Percentiles rank a stretch among this genome's conserved stretches.
phyloP scores from a whole-genome alignment of 1,140 invertebrate genomes.

The Drosophila gunungcola region DNA sequence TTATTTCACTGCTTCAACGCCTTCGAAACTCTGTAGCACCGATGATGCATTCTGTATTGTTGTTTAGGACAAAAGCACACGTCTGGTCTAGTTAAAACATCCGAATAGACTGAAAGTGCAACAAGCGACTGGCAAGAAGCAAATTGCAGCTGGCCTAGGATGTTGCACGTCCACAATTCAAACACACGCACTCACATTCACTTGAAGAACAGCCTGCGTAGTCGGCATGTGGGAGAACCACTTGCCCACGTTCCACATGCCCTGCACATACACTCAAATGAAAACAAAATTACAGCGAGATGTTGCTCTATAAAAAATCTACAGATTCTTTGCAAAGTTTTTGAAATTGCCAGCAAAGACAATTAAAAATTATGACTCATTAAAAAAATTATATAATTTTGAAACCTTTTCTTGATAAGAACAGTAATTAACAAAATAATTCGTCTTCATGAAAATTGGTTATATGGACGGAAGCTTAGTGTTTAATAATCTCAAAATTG shows the following conservation, averaged over 20 bases:
- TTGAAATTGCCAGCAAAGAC: no score
- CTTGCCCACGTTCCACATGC: conserved; percentile 59
- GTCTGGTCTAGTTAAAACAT: conserved; percentile 29
- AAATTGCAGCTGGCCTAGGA: conserved; percentile 26
- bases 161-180: conserved; percentile 28
- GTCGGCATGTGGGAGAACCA: conserved; percentile 72
- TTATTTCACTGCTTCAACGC: conserved; percentile 28
- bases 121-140: conserved; percentile 26
- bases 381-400: no score
- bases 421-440: no score
- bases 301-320: no score
- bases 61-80: conserved; percentile 17
- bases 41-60: conserved; percentile 36
- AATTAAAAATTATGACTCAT: no score
- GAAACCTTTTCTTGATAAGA: no score
- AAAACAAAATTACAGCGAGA: not conserved
- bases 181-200: conserved; percentile 16
- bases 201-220: conserved; percentile 54
- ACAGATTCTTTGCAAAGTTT: no score
- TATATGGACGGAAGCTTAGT: no score
- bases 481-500: no score
- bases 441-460: no score
- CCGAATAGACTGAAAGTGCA: conserved; percentile 31
- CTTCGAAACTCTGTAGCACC: conserved; percentile 11
- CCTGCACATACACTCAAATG: conserved; percentile 13